Evolutionary conservation across 2,888 invertebrate genomes (phyloP), one percentile per base, ranked within the genome.

Genomic region (Allolobophora icterica): DNA sequence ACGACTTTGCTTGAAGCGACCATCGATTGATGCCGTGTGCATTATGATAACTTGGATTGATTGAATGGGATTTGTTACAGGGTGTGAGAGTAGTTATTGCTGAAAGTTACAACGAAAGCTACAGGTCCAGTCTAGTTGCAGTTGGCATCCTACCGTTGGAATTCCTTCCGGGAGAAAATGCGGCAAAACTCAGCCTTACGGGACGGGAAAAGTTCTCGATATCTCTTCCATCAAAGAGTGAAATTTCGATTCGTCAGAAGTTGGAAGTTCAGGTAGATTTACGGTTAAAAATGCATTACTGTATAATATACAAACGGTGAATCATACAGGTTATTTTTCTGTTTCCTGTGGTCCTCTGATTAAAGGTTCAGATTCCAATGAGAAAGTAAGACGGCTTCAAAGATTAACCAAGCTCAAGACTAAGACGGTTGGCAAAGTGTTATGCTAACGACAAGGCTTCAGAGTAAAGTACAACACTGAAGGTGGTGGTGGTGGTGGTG

Each of bases 141-240:
- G 38, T 87, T 87, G 87, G 87, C 35, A 87, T 87, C 38, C 38
- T 87, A 2, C 87, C 87, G 11, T 17, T 87, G 34, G 87, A 87
- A 17, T 87, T 35, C 17, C 87, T 87, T 30, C 87, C 87, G 21
- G 87, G 87, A 87, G 35, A 87, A 38, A 87, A 35, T 87, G 35
- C 87, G 15, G 35, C 87, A 5, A 87, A 24, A 6, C 38, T 87
- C 0, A 35, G 87, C 6, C 19, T 87, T 11, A 35, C 87, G 1
- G 87, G 87, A 87, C 87, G 87, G 21, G 87, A 87, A 87, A 34
- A 87, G 87, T 87, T 87, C 38, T 34, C 87, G 15, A 17, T 87
- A 87, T 35, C 87, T 6, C 17, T 35, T 30, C 21, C 87, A 6
- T 87, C 38, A 19, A 35, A 24, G 13, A 34, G 24, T 17, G 38